Base-by-base conservation (phyloP, 2,888 invertebrate genomes). In the Patella ulyssiponensis region DNA sequence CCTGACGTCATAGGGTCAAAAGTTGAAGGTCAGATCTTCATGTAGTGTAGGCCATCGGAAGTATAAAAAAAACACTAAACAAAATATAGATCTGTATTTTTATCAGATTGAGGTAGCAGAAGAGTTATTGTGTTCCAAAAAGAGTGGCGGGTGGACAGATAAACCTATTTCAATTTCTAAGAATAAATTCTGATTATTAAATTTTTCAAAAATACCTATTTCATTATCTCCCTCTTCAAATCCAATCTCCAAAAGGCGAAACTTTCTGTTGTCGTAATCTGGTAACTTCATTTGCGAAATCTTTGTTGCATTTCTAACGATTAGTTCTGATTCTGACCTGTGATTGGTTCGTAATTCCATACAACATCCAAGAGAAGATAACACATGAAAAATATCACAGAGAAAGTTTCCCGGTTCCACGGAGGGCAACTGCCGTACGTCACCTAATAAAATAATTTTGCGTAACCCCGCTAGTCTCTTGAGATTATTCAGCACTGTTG, bases 401-500 rank as follows among this genome's bases (percentile, higher is more conserved):
- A 90, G 84, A 76, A 90, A 89, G 77, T 88, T 86, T 17, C 90
- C 90, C 2, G 90, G 87, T 76, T 89, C 89, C 12, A 90, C 89
- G 20, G 89, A 89, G 0, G 90, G 90, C 74, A 90, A 81, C 82
- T 90, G 90, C 75, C 88, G 71, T 2, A 89, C 77, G 77, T 90
- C 90, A 0, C 90, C 90, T 1, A 90, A 84, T 9, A 90, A 81
- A 12, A 90, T 84, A 33, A 90, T 74, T 77, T 87, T 85, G 15
- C 77, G 70, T 17, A 90, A 81, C 20, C 83, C 64, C 1, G 88
- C 83, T 27, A 88, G 72, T 11, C 81, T 77, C 53, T 83, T 73
- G 15, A 90, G 83, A 51, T 87, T 83, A 56, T 83, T 82, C 12
- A 89, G 79, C 27, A 89, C 80, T 7, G 83, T 83, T 3, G 87